Evolutionary conservation across 1,140 invertebrate species (phyloP), one percentile per base, ranked within the genome.

Genomic region (Danaus plexippus): DNA sequence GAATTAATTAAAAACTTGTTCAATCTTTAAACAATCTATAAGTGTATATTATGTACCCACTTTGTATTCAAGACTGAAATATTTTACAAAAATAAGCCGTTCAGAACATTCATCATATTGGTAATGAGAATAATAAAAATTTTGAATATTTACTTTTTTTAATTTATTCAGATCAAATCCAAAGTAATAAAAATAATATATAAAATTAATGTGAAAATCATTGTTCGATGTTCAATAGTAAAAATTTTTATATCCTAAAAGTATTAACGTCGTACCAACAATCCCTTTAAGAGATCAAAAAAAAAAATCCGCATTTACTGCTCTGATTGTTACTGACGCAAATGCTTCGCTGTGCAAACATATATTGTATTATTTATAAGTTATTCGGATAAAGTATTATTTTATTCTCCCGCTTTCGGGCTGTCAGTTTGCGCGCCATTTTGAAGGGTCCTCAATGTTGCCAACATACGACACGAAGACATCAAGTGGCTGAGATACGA

Each of bases 361-460:
- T 12, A 6, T 52, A 42, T 52, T 52, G 15, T 15, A 15, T 15
- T 15, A 15, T 15, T 15, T 15, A 52, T 52, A 55, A 47, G 43
- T 43, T 54, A 49, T 56, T 57, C 13, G 7, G 15, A 22, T 42
- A 40, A 15, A 43, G 1, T 15, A 11, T 54, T 60, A 51, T 60
- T 55, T 55, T 51, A 47, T 43, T 41, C 15, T 46, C 47, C 12
- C 48, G 54, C 32, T 55, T 59, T 54, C 53, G 61, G 67, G 63
- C 73, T 75, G 77, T 80, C 71, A 77, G 59, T 77, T 78, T 69
- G 59, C 73, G 71, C 75, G 74, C 67, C 65, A 75, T 69, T 75
- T 75, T 72, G 62, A 57, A 82, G 77, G 61, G 73, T 68, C 57
- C 78, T 85, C 59, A 41, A 81, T 78, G 77, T 76, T 82, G 63